Percentiles rank a stretch among this genome's conserved stretches.
These are phyloP conservation scores for Oscheius sp. DNA, from an alignment of 2,888 invertebrate genomes.

Conservation along the genomic window DNA sequence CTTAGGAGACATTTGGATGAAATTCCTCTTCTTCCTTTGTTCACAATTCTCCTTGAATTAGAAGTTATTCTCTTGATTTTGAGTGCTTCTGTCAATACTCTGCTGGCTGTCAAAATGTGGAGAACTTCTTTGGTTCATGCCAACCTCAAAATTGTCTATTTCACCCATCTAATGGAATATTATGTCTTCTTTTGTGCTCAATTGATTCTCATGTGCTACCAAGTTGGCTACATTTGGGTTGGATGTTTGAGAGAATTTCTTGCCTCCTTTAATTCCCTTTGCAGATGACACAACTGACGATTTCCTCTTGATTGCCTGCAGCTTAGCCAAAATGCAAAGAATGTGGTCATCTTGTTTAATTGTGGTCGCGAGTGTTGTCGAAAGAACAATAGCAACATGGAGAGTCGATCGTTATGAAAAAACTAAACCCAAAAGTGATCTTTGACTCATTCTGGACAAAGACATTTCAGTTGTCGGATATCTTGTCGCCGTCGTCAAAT, in stretches of 20 bases:
- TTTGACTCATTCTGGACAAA: no score
- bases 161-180: conserved; percentile 27
- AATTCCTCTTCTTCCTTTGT: conserved; percentile 8
- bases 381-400: conserved; percentile 19
- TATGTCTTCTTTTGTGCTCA: conserved; percentile 25
- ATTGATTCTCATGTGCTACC: conserved; percentile 25
- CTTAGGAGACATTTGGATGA: conserved; percentile 20
- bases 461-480: background rate
- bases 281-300: conserved; percentile 23
- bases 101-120: conserved; percentile 19
- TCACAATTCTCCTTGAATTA: conserved; percentile 23
- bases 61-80: conserved; percentile 22
- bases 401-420: conserved; percentile 16
- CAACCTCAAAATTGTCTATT: conserved; percentile 27
- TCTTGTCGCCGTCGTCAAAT: conserved; percentile 4
- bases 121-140: conserved; percentile 17
- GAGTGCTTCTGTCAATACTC: conserved; percentile 20
- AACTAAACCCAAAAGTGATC: background rate
- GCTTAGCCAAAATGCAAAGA: conserved; percentile 24
- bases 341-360: conserved; percentile 29
- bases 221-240: conserved; percentile 27
- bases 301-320: conserved; percentile 17
- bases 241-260: conserved; percentile 25
- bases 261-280: background rate
- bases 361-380: conserved; percentile 19